These are phyloP conservation scores for Argentina silus DNA, from an alignment of 2,797 vertebrate species.

Conservation along the genomic window DNA sequence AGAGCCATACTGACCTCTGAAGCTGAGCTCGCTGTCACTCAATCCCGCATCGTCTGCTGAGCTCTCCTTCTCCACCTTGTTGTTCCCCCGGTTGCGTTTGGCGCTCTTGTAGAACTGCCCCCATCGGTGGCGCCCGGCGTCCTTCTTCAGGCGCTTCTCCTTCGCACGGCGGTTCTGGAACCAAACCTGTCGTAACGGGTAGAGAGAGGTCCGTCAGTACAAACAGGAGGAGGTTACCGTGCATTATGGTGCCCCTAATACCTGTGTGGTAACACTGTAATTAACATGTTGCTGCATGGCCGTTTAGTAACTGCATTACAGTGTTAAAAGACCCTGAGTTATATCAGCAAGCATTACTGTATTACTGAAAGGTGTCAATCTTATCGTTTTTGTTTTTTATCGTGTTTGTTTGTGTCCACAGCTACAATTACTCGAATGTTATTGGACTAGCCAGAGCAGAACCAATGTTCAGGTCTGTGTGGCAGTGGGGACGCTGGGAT, in stretches of 20 bases:
- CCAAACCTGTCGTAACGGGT: constrained; percentile 85
- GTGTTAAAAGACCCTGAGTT: no score
- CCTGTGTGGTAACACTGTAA: no score
- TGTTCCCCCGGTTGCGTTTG: constrained; percentile 86
- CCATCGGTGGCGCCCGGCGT: constrained; percentile 96
- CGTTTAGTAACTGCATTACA: no score
- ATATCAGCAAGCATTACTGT: no score
- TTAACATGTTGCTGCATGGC: no score
- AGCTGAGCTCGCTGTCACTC: constrained; percentile 98
- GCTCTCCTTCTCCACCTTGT: constrained; percentile 94
- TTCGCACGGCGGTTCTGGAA: constrained; percentile 98
- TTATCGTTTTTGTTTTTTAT: no score
- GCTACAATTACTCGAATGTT: background rate
- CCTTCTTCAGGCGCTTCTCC: constrained; percentile 97
- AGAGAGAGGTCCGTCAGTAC: background rate
- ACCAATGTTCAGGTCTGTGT: background rate
- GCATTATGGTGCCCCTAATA: no score
- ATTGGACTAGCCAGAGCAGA: background rate
- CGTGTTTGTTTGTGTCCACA: background rate
- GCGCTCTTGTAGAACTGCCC: constrained; percentile 97
- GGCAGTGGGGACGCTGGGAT: background rate
- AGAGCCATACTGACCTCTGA: constrained; percentile 82
- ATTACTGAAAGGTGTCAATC: no score
- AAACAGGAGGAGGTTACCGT: background rate
- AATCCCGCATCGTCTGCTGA: constrained; percentile 95